Evolutionary conservation across 2,797 vertebrate species (phyloP), one percentile per base, ranked within the genome.

Genomic region (Pipistrellus pygmaeus): DNA sequence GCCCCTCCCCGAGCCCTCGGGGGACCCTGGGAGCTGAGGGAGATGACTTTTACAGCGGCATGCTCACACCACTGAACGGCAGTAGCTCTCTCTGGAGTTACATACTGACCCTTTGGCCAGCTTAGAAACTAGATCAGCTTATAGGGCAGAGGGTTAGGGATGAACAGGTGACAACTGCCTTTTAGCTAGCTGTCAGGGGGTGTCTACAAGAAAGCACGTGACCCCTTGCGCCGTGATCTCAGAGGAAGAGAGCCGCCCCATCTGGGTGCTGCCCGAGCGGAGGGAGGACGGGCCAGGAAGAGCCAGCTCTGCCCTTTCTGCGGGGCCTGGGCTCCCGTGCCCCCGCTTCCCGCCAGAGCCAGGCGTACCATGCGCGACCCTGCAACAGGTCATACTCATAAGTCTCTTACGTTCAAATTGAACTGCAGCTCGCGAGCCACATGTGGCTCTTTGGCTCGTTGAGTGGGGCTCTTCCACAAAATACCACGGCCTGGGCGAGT

Each of bases 341-440:
- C 35, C 44, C 88, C 25, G 25, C 27, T 68, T 82, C 84, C 48
- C 48, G 35, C 38, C 85, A 80, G 44, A 69, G 60, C 64, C 68
- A 68, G 3, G 0, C 0, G 4, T 32, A 10, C 7, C 25, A 44
- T 0, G 5, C 38, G 27, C 9, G 17, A 71, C 5, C 20, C 41
- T 30, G 14, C 18, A 46, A 35, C 4, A 44, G 62, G 77, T 41
- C n/a, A 60, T 53, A 21, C 35, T 32, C n/a, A 14, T 1, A 8
- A 27, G 76, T n/a, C 30, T 85, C 81, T 53, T 35, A 27, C 5
- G 27, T 46, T 81, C 38, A 51, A 23, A 55, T 11, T 9, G 44
- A 44, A 44, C 44, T 11, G 44, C 38, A 44, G 44, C 3, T 44
- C 44, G 44, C 44, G 10, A 44, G 38, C 38, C 38, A 44, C 44